Evolutionary conservation across 2,113 vertebrate genomes (phyloP), one percentile per base, ranked within the genome.

Genomic region (Leuciscus idus): DNA sequence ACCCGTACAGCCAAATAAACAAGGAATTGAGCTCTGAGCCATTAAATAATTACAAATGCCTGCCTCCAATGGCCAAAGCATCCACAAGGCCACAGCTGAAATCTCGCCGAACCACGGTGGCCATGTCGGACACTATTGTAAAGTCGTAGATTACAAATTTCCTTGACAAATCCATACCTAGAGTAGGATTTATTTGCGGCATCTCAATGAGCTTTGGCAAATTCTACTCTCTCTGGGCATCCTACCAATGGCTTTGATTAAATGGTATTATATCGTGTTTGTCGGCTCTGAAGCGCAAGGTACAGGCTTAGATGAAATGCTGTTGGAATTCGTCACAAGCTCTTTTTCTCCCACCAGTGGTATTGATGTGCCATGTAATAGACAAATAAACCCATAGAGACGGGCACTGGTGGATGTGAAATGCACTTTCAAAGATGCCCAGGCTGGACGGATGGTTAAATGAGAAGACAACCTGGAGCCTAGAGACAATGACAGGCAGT

Each of bases 1-100:
- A 88, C 39, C 85, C 78, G 83, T 88, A 91, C 87, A 77, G 89
- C 84, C 90, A 89, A 92, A 92, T 90, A 94, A 93, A 92, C 90
- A 92, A 88, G 81, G 78, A 81, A 87, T 89, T 90, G 85, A 68
- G 89, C 86, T 89, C 89, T 91, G 90, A 90, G 77, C 89, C 87
- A 91, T 92, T 93, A 90, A 92, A 92, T 93, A 88, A 88, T 88
- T 85, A 85, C 87, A 23, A 81, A 81, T 61, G 46, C 39, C 68
- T 36, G 43, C n/a, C 28, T 66, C 79, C 55, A 57, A 55, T 26
- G 30, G 39, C 85, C 66, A 81, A 46, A 62, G 43, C 36, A 3
- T 77, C 36, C 7, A 46, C 43, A 64, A 62, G 33, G 59, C 61
- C 62, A 66, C 11, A 3, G 43, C 13, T 66, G 43, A 66, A 84